These are phyloP conservation scores for Bubo blakistoni DNA, from an alignment of 2,113 vertebrate species.

Conservation along the genomic window DNA sequence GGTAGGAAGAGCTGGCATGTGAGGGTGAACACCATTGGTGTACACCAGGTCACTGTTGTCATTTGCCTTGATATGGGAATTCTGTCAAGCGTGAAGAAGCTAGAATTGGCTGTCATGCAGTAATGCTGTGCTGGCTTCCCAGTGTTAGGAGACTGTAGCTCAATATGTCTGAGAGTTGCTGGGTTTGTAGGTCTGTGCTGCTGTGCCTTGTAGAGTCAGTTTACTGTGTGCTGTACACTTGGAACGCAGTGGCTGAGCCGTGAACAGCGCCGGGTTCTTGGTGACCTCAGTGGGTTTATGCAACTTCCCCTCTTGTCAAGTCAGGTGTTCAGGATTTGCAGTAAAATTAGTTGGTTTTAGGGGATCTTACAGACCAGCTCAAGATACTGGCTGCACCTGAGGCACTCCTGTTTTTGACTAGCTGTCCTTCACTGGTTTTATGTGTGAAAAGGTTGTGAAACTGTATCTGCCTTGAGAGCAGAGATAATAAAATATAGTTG, in stretches of 20 bases:
- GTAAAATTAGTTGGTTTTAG: background rate
- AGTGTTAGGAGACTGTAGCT: too few relatives aligned
- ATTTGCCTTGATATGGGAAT: background rate
- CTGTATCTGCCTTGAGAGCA: background rate
- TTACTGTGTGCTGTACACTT: background rate
- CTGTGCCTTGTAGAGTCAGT: fast-evolving
- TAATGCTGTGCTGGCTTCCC: background rate
- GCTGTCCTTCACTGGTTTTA: background rate
- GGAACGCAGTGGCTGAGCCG: fast-evolving
- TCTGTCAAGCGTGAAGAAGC: background rate
- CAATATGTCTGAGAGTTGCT: background rate
- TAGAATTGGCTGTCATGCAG: background rate
- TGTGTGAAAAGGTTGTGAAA: background rate
- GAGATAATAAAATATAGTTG: background rate
- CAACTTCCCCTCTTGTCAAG: background rate
- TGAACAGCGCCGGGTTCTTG: fast-evolving
- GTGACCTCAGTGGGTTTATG: background rate
- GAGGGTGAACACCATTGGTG: fast-evolving
- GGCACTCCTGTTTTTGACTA: background rate
- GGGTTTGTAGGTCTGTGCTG: background rate
- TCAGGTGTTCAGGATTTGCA: background rate
- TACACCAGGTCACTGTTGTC: background rate
- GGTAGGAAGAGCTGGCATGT: background rate
- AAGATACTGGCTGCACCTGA: background rate
- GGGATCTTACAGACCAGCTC: background rate